Conservation (phyloP, 1,140 invertebrate genomes). For the Diachasma alloeum region DNA sequence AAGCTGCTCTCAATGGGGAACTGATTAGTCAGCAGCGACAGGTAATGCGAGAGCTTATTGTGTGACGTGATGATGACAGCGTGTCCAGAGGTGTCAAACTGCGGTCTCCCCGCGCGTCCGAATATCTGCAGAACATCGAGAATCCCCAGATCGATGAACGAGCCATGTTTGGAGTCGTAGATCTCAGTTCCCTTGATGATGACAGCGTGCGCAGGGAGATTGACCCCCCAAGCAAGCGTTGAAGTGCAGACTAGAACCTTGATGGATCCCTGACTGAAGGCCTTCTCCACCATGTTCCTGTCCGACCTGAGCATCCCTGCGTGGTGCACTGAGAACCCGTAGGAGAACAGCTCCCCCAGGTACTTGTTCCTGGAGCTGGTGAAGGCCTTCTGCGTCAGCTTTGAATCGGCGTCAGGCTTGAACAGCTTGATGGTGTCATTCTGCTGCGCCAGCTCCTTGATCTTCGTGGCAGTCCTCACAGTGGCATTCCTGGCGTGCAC, state of each 20-base stretch:
- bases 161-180: conserved; percentile 95
- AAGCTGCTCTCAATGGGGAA: conserved; percentile 99
- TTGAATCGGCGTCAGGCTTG: conserved; percentile 70
- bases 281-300: conserved; percentile 86
- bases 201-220: conserved; percentile 97
- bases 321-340: conserved; percentile 95
- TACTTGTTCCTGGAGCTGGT: conserved; percentile 78
- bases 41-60: conserved; percentile 92
- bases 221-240: conserved; percentile 99
- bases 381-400: conserved; percentile 72
- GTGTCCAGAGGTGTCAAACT: conserved; percentile 90
- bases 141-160: conserved; percentile 95
- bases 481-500: conserved; percentile 98
- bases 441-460: conserved; percentile 80
- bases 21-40: conserved; percentile 94
- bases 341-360: conserved; percentile 82
- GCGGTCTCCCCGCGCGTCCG: conserved; percentile 95
- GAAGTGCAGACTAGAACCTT: conserved; percentile 97
- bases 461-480: conserved; percentile 80
- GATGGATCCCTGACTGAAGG: conserved; percentile 87
- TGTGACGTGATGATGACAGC: conserved; percentile 96
- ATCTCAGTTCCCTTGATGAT: conserved; percentile 98
- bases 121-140: conserved; percentile 99
- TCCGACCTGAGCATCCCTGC: conserved; percentile 92
- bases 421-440: conserved; percentile 77